These are phyloP conservation scores for Napeogenes inachia DNA, from an alignment of 2,888 invertebrate species.

Conservation along the genomic window DNA sequence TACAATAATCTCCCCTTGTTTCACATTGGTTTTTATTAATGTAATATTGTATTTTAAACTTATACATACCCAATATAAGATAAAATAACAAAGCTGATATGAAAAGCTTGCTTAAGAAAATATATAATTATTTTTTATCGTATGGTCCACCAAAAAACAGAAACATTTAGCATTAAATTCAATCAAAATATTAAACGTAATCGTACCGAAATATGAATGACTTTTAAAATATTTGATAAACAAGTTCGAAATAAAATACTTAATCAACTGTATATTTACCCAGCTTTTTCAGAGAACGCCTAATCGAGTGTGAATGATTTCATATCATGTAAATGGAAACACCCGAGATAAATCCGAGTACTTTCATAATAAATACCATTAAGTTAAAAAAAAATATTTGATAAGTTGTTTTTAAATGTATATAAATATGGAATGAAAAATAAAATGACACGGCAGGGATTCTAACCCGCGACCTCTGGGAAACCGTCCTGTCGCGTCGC, in stretches of 20 bases:
- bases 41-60: no score
- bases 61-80: no score
- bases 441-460: no score
- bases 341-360: conserved; percentile 12
- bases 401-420: no score
- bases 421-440: no score
- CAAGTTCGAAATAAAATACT: conserved; percentile 4
- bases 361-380: neutral
- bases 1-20: no score
- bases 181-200: neutral
- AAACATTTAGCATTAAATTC: no score
- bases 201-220: neutral
- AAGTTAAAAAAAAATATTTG: neutral
- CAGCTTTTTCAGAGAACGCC: conserved; percentile 2
- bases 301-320: conserved; percentile 15
- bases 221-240: neutral
- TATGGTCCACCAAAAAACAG: neutral
- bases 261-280: conserved; percentile 6
- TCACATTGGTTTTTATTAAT: no score
- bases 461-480: no score
- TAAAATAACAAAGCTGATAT: no score
- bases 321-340: conserved; percentile 6
- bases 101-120: no score
- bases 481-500: no score
- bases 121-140: neutral